Conservation (phyloP, 1,140 invertebrate genomes). For the Lepidostoma basale region DNA sequence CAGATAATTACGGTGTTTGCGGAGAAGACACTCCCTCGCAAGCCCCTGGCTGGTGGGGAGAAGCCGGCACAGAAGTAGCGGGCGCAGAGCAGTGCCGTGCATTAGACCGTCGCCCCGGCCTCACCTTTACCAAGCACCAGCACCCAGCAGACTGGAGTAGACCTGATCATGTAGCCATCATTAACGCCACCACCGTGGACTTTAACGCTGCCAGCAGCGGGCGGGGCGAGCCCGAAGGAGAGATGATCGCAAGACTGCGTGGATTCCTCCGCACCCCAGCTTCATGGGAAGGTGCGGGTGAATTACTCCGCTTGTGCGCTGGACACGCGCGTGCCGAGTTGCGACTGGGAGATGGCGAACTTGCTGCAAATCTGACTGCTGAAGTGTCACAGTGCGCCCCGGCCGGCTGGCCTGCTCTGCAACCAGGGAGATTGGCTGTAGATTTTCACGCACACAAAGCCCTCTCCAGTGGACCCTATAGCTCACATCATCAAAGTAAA, state of each 20-base stretch:
- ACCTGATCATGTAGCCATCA: slow-evolving; percentile 82
- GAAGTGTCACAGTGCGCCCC: slow-evolving; percentile 69
- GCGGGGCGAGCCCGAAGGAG: slow-evolving; percentile 70
- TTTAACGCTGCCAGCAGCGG: slow-evolving; percentile 72
- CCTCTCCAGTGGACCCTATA: slow-evolving; percentile 58
- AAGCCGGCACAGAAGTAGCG: slow-evolving; percentile 79
- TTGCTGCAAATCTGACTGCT: slow-evolving; percentile 70
- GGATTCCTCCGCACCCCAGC: slow-evolving; percentile 81
- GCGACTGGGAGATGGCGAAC: slow-evolving; percentile 57
- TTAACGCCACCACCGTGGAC: slow-evolving; percentile 83
- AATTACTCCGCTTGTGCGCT: slow-evolving; percentile 75
- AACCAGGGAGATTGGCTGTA: slow-evolving; percentile 65
- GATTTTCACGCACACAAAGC: slow-evolving; percentile 73
- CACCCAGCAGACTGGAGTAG: slow-evolving; percentile 84
- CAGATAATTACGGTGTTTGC: slow-evolving; percentile 81
- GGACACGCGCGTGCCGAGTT: slow-evolving; percentile 71
- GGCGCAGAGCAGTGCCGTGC: slow-evolving; percentile 78
- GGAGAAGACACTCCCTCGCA: slow-evolving; percentile 80
- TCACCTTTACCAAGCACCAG: slow-evolving; percentile 87
- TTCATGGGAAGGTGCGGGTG: slow-evolving; percentile 69
- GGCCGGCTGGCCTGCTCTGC: slow-evolving; percentile 64
- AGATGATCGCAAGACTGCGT: slow-evolving; percentile 75
- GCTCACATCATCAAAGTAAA: slow-evolving; percentile 71
- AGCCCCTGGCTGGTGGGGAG: slow-evolving; percentile 87
- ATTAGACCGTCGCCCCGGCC: slow-evolving; percentile 81